Evolutionary conservation across 2,113 vertebrate genomes (phyloP), one percentile per base, ranked within the genome.

Genomic region (Geothlypis trichas): DNA sequence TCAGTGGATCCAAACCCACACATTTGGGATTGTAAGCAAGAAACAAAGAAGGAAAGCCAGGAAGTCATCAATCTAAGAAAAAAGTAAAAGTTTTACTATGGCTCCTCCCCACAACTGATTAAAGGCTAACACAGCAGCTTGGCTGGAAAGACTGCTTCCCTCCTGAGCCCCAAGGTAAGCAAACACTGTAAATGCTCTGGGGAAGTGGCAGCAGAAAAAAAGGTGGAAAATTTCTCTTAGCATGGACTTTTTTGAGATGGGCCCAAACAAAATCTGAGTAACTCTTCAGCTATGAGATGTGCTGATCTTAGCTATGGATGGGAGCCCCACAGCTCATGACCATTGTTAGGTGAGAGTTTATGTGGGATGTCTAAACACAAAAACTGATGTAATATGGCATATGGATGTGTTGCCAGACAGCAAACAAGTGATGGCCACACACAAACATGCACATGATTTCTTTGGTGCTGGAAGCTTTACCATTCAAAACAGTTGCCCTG

Each of bases 81-180:
- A 87, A 89, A 51, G 23, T 57, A 14, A 18, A 71, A 91, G 30
- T 76, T 79, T 71, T 72, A 51, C 61, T 75, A 23, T 31, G 58
- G 9, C 67, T 88, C 49, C 54, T 93, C 75, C 71, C 9, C 13
- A 21, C 9, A 69, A 33, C 30, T 47, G 76, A 92, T 89, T 67
- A 92, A 90, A 93, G 41, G 39, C 55, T 76, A 83, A 54, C 30
- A 44, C 28, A 66, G 67, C n/a, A 73, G 59, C 67, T 84, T 80
- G 83, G 76, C 82, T 95, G 55, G 88, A 77, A 90, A 74, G 72
- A 71, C 47, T 84, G 42, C 85, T 83, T 88, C 63, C 72, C 90
- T 94, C 79, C 90, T 71, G 84, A 83, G 78, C 67, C 88, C 23
- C 55, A 35, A 69, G 92, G 59, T 73, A 82, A 83, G 46, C 26